phyloP scores from a whole-genome alignment of 2,888 invertebrate genomes.

The Dione vanillae region DNA sequence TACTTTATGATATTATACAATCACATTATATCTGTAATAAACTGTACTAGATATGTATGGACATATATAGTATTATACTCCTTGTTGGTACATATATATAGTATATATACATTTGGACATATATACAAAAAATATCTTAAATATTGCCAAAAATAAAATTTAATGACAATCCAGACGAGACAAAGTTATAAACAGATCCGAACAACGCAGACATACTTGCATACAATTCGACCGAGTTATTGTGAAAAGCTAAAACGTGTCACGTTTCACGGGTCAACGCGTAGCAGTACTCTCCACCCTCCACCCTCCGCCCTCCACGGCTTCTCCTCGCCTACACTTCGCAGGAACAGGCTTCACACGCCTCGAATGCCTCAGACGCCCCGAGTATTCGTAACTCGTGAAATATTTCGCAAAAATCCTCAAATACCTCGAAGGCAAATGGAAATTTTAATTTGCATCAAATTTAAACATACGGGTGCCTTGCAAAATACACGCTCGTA shows the following conservation, averaged over 20 bases:
- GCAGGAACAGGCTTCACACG: not conserved
- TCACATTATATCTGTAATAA: too few relatives aligned
- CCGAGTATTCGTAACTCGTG: not conserved
- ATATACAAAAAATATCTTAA: not conserved
- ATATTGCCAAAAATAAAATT: not conserved
- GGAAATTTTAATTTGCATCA: constrained; percentile 28
- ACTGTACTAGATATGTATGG: too few relatives aligned
- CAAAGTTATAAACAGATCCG: not conserved
- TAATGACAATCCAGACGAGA: not conserved
- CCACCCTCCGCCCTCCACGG: not conserved
- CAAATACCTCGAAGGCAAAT: constrained; percentile 13
- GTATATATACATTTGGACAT: too few relatives aligned
- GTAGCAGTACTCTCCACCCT: not conserved
- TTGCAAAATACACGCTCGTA: not conserved
- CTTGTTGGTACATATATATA: too few relatives aligned
- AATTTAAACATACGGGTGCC: constrained; percentile 13
- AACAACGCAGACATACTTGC: not conserved
- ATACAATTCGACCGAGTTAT: not conserved
- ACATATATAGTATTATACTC: too few relatives aligned
- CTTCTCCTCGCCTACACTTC: not conserved
- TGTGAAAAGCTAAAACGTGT: constrained; percentile 19
- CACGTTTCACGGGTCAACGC: constrained; percentile 24
- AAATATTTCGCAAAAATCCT: constrained; percentile 27
- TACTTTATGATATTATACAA: not conserved
- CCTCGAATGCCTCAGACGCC: constrained; percentile 3